Percentiles rank a stretch among this genome's conserved stretches.
Conservation (phyloP, 1,140 invertebrate genomes). For the Meloidogyne chitwoodi region DNA sequence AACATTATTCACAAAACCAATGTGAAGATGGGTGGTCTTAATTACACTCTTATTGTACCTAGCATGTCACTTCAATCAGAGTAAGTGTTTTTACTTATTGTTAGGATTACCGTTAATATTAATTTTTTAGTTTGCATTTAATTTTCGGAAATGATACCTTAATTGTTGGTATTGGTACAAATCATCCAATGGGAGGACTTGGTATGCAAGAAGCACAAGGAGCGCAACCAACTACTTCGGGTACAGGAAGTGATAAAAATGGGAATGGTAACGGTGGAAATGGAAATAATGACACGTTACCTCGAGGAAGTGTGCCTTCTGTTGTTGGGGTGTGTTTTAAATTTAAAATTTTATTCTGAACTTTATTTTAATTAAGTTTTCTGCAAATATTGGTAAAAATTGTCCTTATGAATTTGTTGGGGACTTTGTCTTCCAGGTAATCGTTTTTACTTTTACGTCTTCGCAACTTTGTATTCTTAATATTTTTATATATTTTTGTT, state of each 20-base stretch:
- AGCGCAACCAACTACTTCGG: neutral
- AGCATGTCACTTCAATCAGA: neutral
- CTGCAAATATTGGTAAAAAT: neutral
- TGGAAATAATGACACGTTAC: neutral
- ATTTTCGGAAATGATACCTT: neutral
- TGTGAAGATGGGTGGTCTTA: slow-evolving; percentile 8
- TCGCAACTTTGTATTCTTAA: too few species aligned
- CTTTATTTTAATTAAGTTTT: neutral
- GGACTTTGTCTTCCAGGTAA: neutral
- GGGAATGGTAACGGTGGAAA: neutral
- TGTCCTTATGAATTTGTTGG: neutral
- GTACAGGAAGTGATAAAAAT: neutral
- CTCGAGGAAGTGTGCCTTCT: neutral
- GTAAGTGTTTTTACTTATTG: neutral
- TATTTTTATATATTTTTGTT: too few species aligned
- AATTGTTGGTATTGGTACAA: slow-evolving; percentile 3
- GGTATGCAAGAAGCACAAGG: neutral
- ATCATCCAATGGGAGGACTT: neutral
- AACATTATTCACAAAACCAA: slow-evolving; percentile 12
- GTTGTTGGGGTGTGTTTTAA: slow-evolving; percentile 3
- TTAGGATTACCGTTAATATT: neutral
- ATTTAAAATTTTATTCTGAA: neutral
- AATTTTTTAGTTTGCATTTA: neutral
- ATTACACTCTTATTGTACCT: neutral
- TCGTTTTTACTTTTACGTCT: too few species aligned